Evolutionary conservation across 2,797 vertebrate genomes (phyloP).

Genomic region (Carduelis carduelis): DNA sequence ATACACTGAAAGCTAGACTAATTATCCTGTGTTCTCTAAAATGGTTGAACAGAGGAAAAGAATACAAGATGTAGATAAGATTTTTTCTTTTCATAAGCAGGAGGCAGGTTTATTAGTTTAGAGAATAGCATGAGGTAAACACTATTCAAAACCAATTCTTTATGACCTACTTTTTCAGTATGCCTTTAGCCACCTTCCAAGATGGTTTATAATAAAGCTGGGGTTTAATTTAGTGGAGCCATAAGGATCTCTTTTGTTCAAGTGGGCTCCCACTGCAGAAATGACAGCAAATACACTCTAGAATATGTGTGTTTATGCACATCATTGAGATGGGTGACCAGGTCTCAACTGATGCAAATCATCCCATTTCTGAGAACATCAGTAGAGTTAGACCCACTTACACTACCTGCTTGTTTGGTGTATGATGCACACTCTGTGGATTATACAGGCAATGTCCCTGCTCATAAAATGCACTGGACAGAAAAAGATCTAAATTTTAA

Average conservation of each 20-base stretch:
- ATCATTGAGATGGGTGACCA: not conserved
- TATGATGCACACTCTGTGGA: not conserved
- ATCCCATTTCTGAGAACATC: not conserved
- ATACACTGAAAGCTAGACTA: not conserved
- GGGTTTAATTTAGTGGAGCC: not conserved
- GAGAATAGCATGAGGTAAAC: not conserved
- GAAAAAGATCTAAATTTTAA: not conserved
- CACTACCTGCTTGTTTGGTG: not conserved
- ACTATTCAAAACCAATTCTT: not conserved
- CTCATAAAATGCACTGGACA: not conserved
- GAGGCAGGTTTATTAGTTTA: not conserved
- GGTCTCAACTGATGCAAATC: not conserved
- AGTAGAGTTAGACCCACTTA: not conserved
- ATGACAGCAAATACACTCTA: not conserved
- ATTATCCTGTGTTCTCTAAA: not conserved
- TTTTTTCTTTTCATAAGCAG: not conserved
- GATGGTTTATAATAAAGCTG: not conserved
- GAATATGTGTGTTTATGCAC: not conserved
- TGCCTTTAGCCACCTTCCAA: not conserved
- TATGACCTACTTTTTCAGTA: not conserved
- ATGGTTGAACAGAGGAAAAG: not conserved
- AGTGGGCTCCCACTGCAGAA: not conserved
- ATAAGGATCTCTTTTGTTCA: not conserved
- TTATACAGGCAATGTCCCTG: not conserved
- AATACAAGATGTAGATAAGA: not conserved